These are phyloP conservation scores for Sphenopsis melanotis DNA, from an alignment of 2,797 vertebrate genomes.

Conservation along the genomic window DNA sequence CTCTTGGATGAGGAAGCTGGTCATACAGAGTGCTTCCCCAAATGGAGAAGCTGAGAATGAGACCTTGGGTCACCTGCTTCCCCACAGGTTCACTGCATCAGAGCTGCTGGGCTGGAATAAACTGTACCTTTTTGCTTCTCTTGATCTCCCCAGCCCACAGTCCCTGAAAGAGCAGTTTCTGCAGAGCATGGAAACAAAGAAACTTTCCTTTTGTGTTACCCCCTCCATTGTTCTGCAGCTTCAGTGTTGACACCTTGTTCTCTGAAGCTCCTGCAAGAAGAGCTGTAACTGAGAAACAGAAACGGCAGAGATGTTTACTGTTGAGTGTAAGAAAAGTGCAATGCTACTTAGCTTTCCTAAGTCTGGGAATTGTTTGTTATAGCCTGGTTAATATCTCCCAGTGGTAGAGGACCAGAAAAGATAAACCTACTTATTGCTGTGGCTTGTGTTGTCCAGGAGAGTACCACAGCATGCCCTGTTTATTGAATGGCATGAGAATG, in stretches of 20 bases:
- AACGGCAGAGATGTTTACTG: background rate
- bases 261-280: background rate
- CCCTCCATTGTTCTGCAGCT: background rate
- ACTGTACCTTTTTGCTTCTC: background rate
- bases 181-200: background rate
- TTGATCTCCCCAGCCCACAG: background rate
- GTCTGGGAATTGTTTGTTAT: background rate
- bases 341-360: background rate
- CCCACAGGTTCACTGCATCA: fast-evolving
- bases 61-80: background rate
- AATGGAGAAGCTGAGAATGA: background rate
- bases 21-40: background rate
- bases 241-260: background rate
- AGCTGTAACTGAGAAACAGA: background rate
- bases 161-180: background rate
- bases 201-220: background rate
- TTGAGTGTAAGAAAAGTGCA: background rate
- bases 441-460: background rate
- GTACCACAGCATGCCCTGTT: too few species aligned
- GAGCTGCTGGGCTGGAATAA: background rate
- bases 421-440: background rate
- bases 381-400: background rate
- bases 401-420: background rate
- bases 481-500: background rate
- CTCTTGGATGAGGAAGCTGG: background rate